A percentile compares a stretch with the other conserved stretches of the same genome.
phyloP scores from a whole-genome alignment of 2,797 vertebrate genomes.

The Odontamblyopus lacepedii region DNA sequence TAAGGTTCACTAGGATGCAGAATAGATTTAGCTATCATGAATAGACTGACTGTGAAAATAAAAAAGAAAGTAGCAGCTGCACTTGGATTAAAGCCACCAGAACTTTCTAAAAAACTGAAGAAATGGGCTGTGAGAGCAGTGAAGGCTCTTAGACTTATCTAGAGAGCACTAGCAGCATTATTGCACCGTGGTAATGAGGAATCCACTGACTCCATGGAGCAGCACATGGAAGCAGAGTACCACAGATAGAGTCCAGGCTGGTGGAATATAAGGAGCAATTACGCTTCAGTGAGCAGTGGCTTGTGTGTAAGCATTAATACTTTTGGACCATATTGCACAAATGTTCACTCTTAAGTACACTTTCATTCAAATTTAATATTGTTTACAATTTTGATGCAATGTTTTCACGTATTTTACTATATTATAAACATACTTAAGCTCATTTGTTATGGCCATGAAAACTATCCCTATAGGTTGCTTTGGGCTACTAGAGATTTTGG shows the following conservation, averaged over 20 bases:
- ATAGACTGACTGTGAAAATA: slow-evolving; percentile 9
- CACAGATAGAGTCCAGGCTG: slow-evolving; percentile 7
- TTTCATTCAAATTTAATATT: slow-evolving; percentile 5
- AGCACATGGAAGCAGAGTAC: slow-evolving; percentile 13
- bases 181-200: slow-evolving; percentile 45
- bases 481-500: not conserved
- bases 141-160: slow-evolving; percentile 45
- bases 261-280: slow-evolving; percentile 26
- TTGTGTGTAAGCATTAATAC: not conserved
- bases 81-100: slow-evolving; percentile 26
- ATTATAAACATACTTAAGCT: not conserved
- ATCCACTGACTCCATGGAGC: slow-evolving; percentile 30
- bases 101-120: slow-evolving; percentile 37
- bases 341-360: not conserved
- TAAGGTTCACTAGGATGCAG: not conserved
- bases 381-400: not conserved
- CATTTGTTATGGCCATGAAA: not conserved
- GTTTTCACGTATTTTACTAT: not conserved
- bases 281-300: slow-evolving; percentile 11
- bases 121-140: slow-evolving; percentile 31
- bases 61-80: slow-evolving; percentile 10
- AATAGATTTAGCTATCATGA: slow-evolving; percentile 17
- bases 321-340: not conserved
- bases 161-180: slow-evolving; percentile 39
- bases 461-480: not conserved